Evolutionary conservation across 1,140 invertebrate species (phyloP), one percentile per base, ranked within the genome.

Genomic region (Camponotus pennsylvanicus): DNA sequence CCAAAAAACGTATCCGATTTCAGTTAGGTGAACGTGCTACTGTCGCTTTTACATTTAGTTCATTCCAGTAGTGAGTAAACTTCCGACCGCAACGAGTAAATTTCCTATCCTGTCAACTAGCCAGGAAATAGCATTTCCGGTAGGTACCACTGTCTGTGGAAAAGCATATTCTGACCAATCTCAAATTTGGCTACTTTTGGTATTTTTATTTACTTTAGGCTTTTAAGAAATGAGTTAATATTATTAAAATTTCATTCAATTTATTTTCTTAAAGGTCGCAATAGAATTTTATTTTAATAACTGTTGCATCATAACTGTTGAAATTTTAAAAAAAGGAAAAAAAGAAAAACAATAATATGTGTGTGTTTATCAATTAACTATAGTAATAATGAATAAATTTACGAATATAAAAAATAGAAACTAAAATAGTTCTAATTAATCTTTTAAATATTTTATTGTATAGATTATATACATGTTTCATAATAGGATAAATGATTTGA

Each of bases 1-100:
- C 85, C 79, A 89, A 87, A 85, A 86, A 70, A 86, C 67, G 84
- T 90, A 88, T 88, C 79, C 84, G 87, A 90, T 89, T 90, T 90
- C 89, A 86, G 45, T 59, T 86, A 75, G 76, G 82, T 84, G 70
- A 82, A 57, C 57, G 59, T 9, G 49, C 69, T 78, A 45, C 75
- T 69, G 59, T 70, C 83, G 84, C 64, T 89, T 89, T 89, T 64
- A 88, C 83, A 63, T 82, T 3, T 57, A 83, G 75, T 89, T 90
- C 84, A 87, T 69, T 11, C 63, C 64, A 61, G 37, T 45, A 57
- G 67, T 21, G 61, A 42, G 86, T 78, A 87, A 89, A 90, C 85
- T 87, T 90, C 85, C 88, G 85, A 45, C 71, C 18, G 34, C 87
- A 21, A 61, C 76, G 63, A 86, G 77, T 73, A 89, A 89, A 88